Base-by-base conservation (phyloP, 2,113 vertebrate species). In the Jacana jacana region DNA sequence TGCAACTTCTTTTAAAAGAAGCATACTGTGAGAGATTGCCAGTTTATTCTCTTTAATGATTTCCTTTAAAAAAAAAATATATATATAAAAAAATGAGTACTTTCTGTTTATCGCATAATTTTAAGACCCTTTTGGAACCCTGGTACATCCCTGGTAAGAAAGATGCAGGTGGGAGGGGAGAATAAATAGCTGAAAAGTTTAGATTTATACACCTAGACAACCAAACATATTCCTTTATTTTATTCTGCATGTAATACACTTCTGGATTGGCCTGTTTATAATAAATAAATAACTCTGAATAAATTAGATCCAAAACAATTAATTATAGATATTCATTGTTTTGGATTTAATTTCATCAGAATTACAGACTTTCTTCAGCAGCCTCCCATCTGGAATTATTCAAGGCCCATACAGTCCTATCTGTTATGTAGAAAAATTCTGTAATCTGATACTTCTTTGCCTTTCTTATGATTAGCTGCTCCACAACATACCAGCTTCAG, bases 371-470 rank as follows among this genome's bases (percentile, higher is more conserved):
- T 46, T 46, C 46, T 46, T 79, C 81, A 97, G 54, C 93, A 97
- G 93, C 86, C 88, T 95, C 96, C 96, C 98, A 98, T 98, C 97
- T 98, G 98, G 98, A 98, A 97, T 88, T 94, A 95, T 91, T 98
- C 97, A 97, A 91, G 88, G 93, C 88, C 97, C 90, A 89, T 93
- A 95, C 72, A 90, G 91, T 89, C 81, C 58, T 81, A 90, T 93
- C 92, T 84, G 93, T 84, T 72, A 82, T 7, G 25, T 11, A 96
- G 88, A 97, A 95, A 91, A 97, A 95, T 86, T 96, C 86, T 89
- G 94, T 91, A 97, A 98, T 71, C 58, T 64, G 92, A 97, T 91
- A 94, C 76, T 64, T 86, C 77, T 44, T 95, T 80, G 73, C 63
- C 65, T 89, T 80, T 86, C 71, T 95, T 87, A 55, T 68, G 66